phyloP scores from a whole-genome alignment of 1,140 invertebrate species.

The Hylyphantes graminicola region DNA sequence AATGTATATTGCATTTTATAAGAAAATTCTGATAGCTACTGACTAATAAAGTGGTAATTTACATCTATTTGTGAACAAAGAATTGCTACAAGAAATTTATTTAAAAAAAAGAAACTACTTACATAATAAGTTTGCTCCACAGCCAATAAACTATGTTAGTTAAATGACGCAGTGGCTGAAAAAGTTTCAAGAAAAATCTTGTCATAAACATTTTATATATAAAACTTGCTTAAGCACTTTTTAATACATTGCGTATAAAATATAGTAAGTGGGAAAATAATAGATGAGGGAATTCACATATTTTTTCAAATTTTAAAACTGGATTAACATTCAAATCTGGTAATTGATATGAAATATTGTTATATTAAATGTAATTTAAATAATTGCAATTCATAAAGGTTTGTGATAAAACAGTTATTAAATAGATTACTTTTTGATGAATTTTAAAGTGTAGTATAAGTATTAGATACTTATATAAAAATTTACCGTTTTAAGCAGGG shows the following conservation, averaged over 20 bases:
- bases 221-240: too few relatives aligned
- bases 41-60: too few relatives aligned
- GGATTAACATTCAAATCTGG: not conserved
- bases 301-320: not conserved
- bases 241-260: too few relatives aligned
- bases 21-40: too few relatives aligned
- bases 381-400: too few relatives aligned
- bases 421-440: not conserved
- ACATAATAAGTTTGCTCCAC: constrained; percentile 56
- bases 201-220: too few relatives aligned
- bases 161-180: constrained; percentile 54
- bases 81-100: not conserved
- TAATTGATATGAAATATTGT: not conserved
- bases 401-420: too few relatives aligned
- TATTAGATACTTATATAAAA: not conserved
- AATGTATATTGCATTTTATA: too few relatives aligned
- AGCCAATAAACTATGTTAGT: constrained; percentile 53
- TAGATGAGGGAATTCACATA: too few relatives aligned
- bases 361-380: too few relatives aligned
- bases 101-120: constrained; percentile 15
- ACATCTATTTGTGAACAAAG: not conserved
- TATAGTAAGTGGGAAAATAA: too few relatives aligned
- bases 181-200: not conserved
- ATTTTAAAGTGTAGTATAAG: too few relatives aligned
- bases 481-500: constrained; percentile 66